Base-by-base conservation (phyloP, 2,888 invertebrate species). In the Cataglyphis albicans region DNA sequence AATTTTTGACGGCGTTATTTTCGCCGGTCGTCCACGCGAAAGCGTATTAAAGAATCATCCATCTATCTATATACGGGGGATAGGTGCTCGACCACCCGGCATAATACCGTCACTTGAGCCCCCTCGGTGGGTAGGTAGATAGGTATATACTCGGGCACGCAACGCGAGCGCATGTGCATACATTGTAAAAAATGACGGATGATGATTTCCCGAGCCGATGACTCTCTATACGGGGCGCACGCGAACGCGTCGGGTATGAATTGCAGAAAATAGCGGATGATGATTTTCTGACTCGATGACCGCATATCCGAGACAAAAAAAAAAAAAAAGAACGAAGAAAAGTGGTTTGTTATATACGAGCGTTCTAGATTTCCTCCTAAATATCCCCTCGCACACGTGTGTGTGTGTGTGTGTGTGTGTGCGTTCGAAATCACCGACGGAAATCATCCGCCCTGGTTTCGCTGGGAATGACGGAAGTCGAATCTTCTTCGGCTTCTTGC, bases 201-300 rank as follows among this genome's bases (percentile, higher is more conserved):
- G 89, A 89, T 89, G 89, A 89, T 89, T 89, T 90, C 85, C 85
- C 89, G 68, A 89, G 89, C 80, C 87, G 89, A 89, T 90, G 89
- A 90, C 83, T 85, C 72, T 85, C 68, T 76, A 82, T 57, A 81
- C 65, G 81, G 81, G 88, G 83, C 83, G 89, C 88, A 89, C 88
- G 89, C 88, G 84, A 88, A 72, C 84, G 85, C 74, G 76, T 81
- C 80, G 83, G 81, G 76, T 83, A 82, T 35, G 76, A 82, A 89
- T 89, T 87, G 88, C 89, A 87, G 89, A 87, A 89, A 87, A 87
- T 89, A 84, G 76, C 88, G 84, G 84, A 89, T 86, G 88, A 88
- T 87, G 88, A 88, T 88, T 88, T 88, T 88, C 88, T 87, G 88
- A 88, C 87, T 74, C 88, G 89, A 88, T 86, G 88, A 89, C 86